Conservation (phyloP, 1,140 invertebrate species). For the Melipona quadrifasciata region DNA sequence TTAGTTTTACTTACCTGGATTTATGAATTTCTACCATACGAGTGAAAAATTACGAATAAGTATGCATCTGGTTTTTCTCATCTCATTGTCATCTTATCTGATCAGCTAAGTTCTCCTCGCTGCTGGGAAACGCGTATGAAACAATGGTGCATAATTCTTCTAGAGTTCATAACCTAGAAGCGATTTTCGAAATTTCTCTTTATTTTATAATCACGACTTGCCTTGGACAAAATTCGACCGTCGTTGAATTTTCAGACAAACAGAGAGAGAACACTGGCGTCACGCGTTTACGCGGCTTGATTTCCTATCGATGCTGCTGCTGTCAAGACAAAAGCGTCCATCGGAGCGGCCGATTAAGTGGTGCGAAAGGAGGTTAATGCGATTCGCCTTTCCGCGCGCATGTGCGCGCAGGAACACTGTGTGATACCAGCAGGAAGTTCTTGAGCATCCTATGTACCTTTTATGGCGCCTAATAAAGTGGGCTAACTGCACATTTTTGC, state of each 20-base stretch:
- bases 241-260: neutral
- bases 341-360: constrained; percentile 19
- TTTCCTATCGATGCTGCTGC: neutral
- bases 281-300: neutral
- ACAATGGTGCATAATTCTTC: neutral
- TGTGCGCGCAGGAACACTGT: constrained; percentile 54
- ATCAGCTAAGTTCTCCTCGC: neutral
- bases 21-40: too few species aligned
- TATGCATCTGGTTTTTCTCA: too few species aligned
- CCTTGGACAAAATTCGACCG: neutral
- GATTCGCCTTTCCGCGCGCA: constrained; percentile 56
- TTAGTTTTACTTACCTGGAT: too few species aligned
- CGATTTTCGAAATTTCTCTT: neutral
- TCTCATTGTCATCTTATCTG: neutral
- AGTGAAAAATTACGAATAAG: too few species aligned
- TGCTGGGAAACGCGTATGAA: neutral
- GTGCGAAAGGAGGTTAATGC: constrained; percentile 64
- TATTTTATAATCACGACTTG: neutral
- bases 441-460: constrained; percentile 55
- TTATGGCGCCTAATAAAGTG: constrained; percentile 65
- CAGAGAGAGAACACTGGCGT: neutral
- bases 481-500: constrained; percentile 51
- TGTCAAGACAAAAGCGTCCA: neutral
- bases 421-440: constrained; percentile 49
- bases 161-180: neutral